Percentiles rank a stretch among this genome's conserved stretches.
phyloP scores from a whole-genome alignment of 1,140 invertebrate species.

The Euglossa dilemma region DNA sequence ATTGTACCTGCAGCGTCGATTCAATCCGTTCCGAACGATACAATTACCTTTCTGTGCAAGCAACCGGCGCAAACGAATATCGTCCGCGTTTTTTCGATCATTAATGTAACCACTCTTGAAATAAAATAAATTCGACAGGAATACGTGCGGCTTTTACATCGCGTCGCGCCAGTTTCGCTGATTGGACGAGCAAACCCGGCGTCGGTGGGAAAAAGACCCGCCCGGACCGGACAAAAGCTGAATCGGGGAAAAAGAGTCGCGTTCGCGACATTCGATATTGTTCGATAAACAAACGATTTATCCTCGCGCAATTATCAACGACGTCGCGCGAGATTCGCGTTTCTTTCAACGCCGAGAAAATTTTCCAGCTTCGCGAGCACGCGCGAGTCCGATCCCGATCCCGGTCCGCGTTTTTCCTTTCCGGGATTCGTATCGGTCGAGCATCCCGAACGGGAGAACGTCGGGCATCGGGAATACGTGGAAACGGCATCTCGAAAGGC shows the following conservation, averaged over 20 bases:
- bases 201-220: too few species aligned
- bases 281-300: constrained; percentile 3
- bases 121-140: not conserved
- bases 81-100: not conserved
- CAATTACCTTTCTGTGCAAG: not conserved
- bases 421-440: too few species aligned
- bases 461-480: constrained; percentile 22
- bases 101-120: constrained; percentile 13
- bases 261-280: not conserved
- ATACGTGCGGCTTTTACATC: too few species aligned
- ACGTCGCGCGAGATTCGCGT: not conserved
- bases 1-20: constrained; percentile 15
- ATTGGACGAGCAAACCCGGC: not conserved
- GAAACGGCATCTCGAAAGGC: constrained; percentile 56
- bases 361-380: not conserved
- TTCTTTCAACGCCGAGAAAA: not conserved
- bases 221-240: not conserved
- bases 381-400: too few species aligned
- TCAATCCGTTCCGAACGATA: constrained; percentile 24
- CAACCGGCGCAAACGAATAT: not conserved
- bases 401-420: not conserved
- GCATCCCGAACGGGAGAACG: not conserved
- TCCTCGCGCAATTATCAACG: not conserved
- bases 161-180: not conserved
- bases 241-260: not conserved